Evolutionary conservation across 2,797 vertebrate species (phyloP), one percentile per base, ranked within the genome.

Genomic region (Xerus rutilus): DNA sequence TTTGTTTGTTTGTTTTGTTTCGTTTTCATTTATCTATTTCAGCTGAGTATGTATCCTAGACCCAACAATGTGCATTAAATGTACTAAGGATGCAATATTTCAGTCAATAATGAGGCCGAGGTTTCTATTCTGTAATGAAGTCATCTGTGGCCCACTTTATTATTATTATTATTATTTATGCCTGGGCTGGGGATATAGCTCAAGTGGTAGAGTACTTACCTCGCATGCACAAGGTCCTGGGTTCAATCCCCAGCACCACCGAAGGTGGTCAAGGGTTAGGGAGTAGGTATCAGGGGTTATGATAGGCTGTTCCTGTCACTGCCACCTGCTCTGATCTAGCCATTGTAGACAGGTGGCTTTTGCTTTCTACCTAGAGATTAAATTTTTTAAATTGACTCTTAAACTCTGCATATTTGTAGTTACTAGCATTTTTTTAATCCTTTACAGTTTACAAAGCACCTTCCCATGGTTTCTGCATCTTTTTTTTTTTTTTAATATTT

Each of bases 401-500:
- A 86, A 82, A 59, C 28, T 87, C 4, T 92, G 87, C 54, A 21
- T 87, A 74, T 39, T 73, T 94, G 39, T 57, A 70, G 73, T 85
- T 87, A 72, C 25, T 83, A 79, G 43, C 59, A 52, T 78, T 93
- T 96, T 84, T 54, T 14, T 85, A 84, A 90, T 35, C 32, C 32
- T 82, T 92, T 84, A 52, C n/a, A 67, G 70, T 91, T 96, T 95
- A 96, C 81, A 90, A 85, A 89, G 30, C 28, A 2, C 47, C 10
- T 82, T 93, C 47, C 28, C 7, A 2, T 82, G 57, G 18, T 54
- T 74, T 95, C 94, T 67, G 59, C 15, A 5, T 57, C 45, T 89
- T 94, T 91, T 74, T n/a, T n/a, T n/a, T n/a, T n/a, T n/a, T n/a
- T n/a, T n/a, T n/a, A n/a, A n/a, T n/a, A n/a, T n/a, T n/a, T n/a